Evolutionary conservation across 2,888 invertebrate genomes (phyloP).

Genomic region (Bhutanitis thaidina): DNA sequence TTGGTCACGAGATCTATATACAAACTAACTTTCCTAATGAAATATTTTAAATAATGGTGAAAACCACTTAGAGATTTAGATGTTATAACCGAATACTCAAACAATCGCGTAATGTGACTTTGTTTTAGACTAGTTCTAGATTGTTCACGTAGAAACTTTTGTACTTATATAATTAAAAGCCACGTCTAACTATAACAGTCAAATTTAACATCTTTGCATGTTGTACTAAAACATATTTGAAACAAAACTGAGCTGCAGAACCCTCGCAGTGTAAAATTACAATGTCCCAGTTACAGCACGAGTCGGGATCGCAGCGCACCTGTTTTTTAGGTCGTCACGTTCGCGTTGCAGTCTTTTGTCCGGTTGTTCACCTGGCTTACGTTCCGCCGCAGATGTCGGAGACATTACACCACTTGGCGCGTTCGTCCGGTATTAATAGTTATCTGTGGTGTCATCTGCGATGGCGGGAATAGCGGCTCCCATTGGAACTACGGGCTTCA

Average conservation of each 20-base stretch:
- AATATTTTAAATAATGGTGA: no score
- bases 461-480: background rate
- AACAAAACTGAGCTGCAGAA: background rate
- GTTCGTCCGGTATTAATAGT: conserved; percentile 7
- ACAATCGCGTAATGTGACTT: no score
- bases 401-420: background rate
- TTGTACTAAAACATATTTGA: no score
- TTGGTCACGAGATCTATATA: no score
- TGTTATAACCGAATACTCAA: no score
- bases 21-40: no score
- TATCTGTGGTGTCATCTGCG: conserved; percentile 6
- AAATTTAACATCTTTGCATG: no score
- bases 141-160: no score
- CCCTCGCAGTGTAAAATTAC: conserved; percentile 4
- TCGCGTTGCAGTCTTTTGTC: conserved; percentile 9
- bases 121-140: no score
- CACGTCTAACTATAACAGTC: no score
- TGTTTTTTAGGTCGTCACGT: conserved; percentile 16
- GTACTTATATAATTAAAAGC: no score
- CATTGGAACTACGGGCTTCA: background rate
- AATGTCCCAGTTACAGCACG: conserved; percentile 9
- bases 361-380: conserved; percentile 16
- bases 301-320: conserved; percentile 2
- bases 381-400: conserved; percentile 1
- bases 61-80: no score